phyloP scores from a whole-genome alignment of 1,140 invertebrate genomes.

The Tribolium madens region DNA sequence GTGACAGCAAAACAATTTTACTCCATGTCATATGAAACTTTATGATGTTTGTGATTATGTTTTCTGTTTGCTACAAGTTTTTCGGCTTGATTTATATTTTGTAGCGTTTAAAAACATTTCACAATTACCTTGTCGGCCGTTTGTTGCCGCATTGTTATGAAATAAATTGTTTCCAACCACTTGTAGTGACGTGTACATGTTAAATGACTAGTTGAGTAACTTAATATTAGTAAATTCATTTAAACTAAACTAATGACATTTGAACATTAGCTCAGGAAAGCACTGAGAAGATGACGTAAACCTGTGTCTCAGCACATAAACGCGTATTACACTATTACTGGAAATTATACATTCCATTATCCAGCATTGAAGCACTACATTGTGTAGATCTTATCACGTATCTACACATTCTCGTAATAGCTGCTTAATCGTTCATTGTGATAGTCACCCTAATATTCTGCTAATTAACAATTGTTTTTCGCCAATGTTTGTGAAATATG shows the following conservation, averaged over 20 bases:
- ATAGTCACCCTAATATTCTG: not conserved
- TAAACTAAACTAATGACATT: not conserved
- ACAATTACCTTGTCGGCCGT: slow-evolving; percentile 45
- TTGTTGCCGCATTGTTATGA: slow-evolving; percentile 22
- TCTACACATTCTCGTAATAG: slow-evolving; percentile 5
- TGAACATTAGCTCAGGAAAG: not conserved
- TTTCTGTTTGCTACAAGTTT: slow-evolving; percentile 53
- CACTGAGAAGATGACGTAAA: not conserved
- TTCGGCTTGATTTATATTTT: slow-evolving; percentile 53
- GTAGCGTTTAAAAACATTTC: slow-evolving; percentile 45
- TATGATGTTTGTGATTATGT: slow-evolving; percentile 58
- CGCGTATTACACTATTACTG: not conserved
- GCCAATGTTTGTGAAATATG: not conserved
- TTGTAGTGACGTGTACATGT: not conserved
- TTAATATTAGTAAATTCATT: not conserved
- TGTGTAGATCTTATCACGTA: slow-evolving; percentile 14
- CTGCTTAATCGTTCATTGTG: slow-evolving; percentile 3
- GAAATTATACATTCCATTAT: slow-evolving; percentile 11
- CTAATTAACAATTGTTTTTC: not conserved
- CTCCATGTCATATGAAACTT: slow-evolving; percentile 57
- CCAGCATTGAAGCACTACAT: slow-evolving; percentile 1
- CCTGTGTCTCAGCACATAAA: not conserved
- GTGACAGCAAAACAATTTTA: slow-evolving; percentile 55
- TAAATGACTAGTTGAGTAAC: not conserved
- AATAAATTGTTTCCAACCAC: not conserved